These are phyloP conservation scores for Lateolabrax maculatus DNA, from an alignment of 2,797 vertebrate genomes.

Conservation along the genomic window DNA sequence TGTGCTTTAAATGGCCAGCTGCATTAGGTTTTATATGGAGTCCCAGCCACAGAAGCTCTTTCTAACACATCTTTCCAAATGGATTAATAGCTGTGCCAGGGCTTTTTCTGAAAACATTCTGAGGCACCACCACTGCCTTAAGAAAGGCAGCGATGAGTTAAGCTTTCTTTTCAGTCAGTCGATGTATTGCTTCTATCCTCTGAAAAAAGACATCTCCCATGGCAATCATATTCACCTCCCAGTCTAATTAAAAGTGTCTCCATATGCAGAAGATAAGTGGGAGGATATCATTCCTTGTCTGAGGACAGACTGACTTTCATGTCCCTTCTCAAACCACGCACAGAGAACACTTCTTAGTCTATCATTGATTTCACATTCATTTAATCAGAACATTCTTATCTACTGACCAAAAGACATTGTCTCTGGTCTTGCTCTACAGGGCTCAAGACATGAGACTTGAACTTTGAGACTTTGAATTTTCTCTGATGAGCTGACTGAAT, in stretches of 20 bases:
- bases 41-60: conserved; percentile 12
- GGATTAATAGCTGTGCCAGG: background rate
- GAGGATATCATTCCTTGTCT: background rate
- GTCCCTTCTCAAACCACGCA: background rate
- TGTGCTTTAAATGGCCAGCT: conserved; percentile 19
- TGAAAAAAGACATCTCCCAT: conserved; percentile 45
- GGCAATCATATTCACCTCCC: conserved; percentile 36
- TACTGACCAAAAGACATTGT: background rate
- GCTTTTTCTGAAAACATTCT: background rate
- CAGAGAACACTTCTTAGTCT: background rate
- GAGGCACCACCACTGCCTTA: background rate
- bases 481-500: background rate
- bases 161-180: conserved; percentile 3
- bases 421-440: background rate
- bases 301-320: conserved; percentile 1
- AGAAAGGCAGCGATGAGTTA: background rate
- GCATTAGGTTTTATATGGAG: conserved; percentile 32
- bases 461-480: background rate
- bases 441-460: background rate
- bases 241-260: conserved; percentile 42
- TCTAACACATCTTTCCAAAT: conserved; percentile 20
- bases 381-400: background rate
- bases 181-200: conserved; percentile 9
- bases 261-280: background rate
- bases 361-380: background rate